Evolutionary conservation across 2,113 vertebrate genomes (phyloP), one percentile per base, ranked within the genome.

Genomic region (Anoplopoma fimbria): DNA sequence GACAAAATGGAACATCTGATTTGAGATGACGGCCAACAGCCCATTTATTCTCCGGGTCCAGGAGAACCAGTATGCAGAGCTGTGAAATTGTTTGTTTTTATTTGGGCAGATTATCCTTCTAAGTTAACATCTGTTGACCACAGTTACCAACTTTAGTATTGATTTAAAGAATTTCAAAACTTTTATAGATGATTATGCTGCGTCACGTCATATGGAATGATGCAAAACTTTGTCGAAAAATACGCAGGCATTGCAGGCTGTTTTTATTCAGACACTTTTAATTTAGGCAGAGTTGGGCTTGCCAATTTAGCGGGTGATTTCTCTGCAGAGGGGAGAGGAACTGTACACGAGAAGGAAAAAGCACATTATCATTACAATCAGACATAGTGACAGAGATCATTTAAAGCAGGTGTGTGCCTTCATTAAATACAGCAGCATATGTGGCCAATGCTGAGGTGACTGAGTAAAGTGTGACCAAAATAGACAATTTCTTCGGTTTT

Each of bases 401-500:
- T 40, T 12, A 19, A 36, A 25, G 31, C 2, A 36, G 49, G 12
- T 70, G 49, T 4, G 4, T 63, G 23, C 29, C 77, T 75, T 76
- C 70, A 82, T 76, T 84, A 82, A 64, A 81, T 27, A 67, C 53
- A 75, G 38, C 21, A 58, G 74, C 40, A 4, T n/a, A n/a, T n/a
- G n/a, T n/a, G n/a, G n/a, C n/a, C n/a, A n/a, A n/a, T n/a, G n/a
- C n/a, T n/a, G n/a, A n/a, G n/a, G n/a, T n/a, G n/a, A n/a, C n/a
- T n/a, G n/a, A n/a, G 6, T 42, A 27, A n/a, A 25, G 0, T 63
- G 61, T 64, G 23, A 42, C 63, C 19, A 27, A 38, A 65, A 65
- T 42, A 42, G 25, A 38, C 5, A 3, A 25, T 40, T 40, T 25
- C 9, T 27, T 25, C n/a, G 27, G 10, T 25, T 49, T 49, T n/a